Evolutionary conservation across 2,888 invertebrate genomes (phyloP).

Genomic region (Parasteatoda lunata): DNA sequence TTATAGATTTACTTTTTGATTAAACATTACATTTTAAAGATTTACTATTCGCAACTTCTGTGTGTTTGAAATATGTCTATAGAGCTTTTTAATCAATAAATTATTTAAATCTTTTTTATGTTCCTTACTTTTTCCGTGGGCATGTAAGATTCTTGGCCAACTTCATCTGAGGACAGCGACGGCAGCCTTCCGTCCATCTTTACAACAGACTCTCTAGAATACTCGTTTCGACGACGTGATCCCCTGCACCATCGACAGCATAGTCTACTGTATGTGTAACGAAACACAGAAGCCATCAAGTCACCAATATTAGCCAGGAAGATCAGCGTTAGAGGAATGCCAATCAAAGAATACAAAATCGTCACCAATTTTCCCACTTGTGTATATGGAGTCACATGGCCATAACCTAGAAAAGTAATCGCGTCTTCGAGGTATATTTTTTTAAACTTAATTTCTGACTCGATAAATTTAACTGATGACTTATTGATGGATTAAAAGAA

Average conservation of each 20-base stretch:
- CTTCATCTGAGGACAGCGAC: conserved; percentile 69
- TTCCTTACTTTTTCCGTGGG: conserved; percentile 70
- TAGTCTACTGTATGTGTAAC: conserved; percentile 69
- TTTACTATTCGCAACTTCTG: too few species aligned
- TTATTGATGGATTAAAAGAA: too few species aligned
- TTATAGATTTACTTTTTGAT: too few species aligned
- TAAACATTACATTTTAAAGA: too few species aligned
- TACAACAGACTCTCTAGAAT: conserved; percentile 58
- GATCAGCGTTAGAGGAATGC: conserved; percentile 63
- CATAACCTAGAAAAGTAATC: conserved; percentile 71
- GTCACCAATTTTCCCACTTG: conserved; percentile 63
- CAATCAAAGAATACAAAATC: conserved; percentile 62
- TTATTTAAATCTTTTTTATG: neutral
- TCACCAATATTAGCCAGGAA: conserved; percentile 68
- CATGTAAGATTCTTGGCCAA: conserved; percentile 72
- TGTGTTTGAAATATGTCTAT: too few species aligned
- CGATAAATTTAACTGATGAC: too few species aligned
- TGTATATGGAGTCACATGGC: conserved; percentile 72
- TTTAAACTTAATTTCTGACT: too few species aligned
- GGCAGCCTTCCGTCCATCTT: conserved; percentile 69
- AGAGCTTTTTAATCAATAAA: neutral
- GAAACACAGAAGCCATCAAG: conserved; percentile 59
- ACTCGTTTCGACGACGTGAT: conserved; percentile 69
- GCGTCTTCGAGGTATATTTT: too few species aligned
- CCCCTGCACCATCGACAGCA: conserved; percentile 71